A percentile compares a stretch with the other conserved stretches of the same genome.
Conservation (phyloP, 1,140 invertebrate species). For the Adoxophyes honmai region DNA sequence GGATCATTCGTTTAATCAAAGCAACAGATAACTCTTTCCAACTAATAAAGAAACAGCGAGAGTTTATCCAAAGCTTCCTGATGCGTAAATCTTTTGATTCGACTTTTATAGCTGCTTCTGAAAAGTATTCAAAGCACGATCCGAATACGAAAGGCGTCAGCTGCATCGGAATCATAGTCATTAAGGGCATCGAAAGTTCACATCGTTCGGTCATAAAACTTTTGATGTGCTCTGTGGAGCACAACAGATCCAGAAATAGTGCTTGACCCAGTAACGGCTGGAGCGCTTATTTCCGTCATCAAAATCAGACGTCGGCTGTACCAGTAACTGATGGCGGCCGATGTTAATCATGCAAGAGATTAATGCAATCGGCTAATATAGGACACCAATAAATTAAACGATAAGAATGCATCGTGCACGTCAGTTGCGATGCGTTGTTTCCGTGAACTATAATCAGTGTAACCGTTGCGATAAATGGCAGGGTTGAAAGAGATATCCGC, state of each 20-base stretch:
- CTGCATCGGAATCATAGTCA: slow-evolving; percentile 27
- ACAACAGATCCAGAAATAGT: slow-evolving; percentile 68
- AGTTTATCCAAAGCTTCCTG: no score
- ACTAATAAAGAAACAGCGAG: background rate
- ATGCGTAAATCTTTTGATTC: no score
- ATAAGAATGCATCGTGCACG: background rate
- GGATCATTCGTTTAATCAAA: no score
- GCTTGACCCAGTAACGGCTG: slow-evolving; percentile 70
- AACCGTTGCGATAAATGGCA: no score
- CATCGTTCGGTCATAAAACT: slow-evolving; percentile 51
- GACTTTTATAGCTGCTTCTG: background rate
- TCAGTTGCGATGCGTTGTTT: background rate
- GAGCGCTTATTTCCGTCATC: slow-evolving; percentile 73
- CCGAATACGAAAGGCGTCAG: slow-evolving; percentile 10
- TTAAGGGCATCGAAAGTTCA: slow-evolving; percentile 36
- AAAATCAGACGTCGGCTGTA: slow-evolving; percentile 37
- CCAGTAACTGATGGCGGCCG: slow-evolving; percentile 28
- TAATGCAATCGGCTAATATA: slow-evolving; percentile 19
- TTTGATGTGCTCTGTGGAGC: slow-evolving; percentile 51
- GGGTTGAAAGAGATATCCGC: no score
- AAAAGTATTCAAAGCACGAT: background rate
- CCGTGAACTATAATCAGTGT: background rate
- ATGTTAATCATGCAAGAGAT: slow-evolving; percentile 37
- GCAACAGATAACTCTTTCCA: background rate
- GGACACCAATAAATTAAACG: slow-evolving; percentile 8